Evolutionary conservation across 1,140 invertebrate genomes (phyloP), one percentile per base, ranked within the genome.

Genomic region (Drosophila parabipectinata): DNA sequence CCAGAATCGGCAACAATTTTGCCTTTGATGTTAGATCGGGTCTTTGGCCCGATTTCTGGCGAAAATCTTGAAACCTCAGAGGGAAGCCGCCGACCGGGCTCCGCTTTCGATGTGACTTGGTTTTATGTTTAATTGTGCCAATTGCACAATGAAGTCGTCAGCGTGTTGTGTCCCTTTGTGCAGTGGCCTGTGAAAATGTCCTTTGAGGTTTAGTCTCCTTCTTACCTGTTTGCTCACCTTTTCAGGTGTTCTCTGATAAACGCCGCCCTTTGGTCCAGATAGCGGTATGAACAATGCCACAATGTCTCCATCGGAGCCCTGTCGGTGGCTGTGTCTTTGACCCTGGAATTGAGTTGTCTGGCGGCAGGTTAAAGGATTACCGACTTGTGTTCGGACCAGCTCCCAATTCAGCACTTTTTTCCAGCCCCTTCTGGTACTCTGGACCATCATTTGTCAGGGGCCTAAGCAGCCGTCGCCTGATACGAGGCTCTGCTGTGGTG

Each of bases 311-410:
- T 75, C 82, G 73, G n/a, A 51, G 59, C 48, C 37, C 10, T 48
- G 66, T 58, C 81, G 71, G 63, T 50, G 74, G 74, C 53, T 66
- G 18, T 57, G 39, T 53, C 83, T 87, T 87, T 87, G 82, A 87
- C 83, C 83, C 60, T 50, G 58, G 60, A 79, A 75, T 58, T 64
- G 77, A 78, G 83, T 58, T 81, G 82, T 81, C 34, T 68, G 81
- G 78, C 82, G 83, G 82, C 66, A 82, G 82, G 83, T 82, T 88
- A 87, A 85, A 87, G 82, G 82, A 88, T 87, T 85, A 87, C 74
- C 52, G 64, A 44, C 58, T 72, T 21, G 68, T 55, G 72, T 57
- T 18, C 26, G 48, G 39, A 47, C 32, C 34, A 26, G 51, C 64
- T 68, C 48, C 68, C 77, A 81, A 88, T 71, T 82, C 83, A 87